A percentile compares a stretch with the other conserved stretches of the same genome.
Conservation (phyloP, 2,888 invertebrate genomes). For the Ectropis crepuscularia region DNA sequence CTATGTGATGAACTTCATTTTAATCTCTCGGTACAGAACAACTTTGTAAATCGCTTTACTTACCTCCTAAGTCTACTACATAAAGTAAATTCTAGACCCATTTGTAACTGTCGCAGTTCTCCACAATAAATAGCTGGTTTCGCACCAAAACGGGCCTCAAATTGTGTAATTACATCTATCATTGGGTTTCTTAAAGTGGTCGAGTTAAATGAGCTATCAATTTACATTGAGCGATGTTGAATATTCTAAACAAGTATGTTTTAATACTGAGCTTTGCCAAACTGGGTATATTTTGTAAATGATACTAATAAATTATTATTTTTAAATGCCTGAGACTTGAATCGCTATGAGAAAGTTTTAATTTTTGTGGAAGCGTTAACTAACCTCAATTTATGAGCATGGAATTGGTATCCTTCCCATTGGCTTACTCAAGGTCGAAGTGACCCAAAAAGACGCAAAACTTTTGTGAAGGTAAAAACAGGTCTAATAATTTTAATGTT, state of each 20-base stretch:
- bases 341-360: no score
- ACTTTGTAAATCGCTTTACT: neutral
- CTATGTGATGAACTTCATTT: no score
- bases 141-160: constrained; percentile 33
- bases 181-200: constrained; percentile 18
- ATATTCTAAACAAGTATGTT: constrained; percentile 2
- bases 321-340: no score
- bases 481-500: no score
- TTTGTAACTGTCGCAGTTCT: constrained; percentile 37
- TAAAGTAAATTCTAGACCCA: constrained; percentile 30
- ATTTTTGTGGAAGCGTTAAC: no score
- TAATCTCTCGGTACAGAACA: no score
- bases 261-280: neutral
- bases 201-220: constrained; percentile 23
- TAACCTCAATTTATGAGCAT: no score
- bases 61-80: constrained; percentile 1
- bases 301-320: constrained; percentile 12
- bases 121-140: constrained; percentile 29
- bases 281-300: constrained; percentile 12
- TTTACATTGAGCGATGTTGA: constrained; percentile 26
- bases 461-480: no score
- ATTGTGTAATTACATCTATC: constrained; percentile 33
- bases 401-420: no score
- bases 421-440: no score
- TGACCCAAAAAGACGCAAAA: no score